A percentile compares a stretch with the other conserved stretches of the same genome.
phyloP scores from a whole-genome alignment of 1,140 invertebrate genomes.

The Listronotus bonariensis region DNA sequence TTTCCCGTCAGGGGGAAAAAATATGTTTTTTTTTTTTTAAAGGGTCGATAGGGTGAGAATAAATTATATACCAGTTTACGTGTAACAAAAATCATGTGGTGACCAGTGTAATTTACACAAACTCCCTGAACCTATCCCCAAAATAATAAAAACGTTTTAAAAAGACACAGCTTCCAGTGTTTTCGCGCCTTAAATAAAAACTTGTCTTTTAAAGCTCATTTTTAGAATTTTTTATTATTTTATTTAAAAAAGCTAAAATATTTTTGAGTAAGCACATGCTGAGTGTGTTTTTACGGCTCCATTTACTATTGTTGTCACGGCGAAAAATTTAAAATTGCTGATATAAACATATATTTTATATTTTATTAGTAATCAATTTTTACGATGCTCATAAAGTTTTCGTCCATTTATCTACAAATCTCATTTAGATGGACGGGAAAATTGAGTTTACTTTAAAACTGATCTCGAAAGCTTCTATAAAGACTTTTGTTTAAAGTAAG shows the following conservation, averaged over 20 bases:
- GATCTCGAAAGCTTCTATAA: constrained; percentile 1
- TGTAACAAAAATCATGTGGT: too few relatives aligned
- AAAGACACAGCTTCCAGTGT: too few relatives aligned
- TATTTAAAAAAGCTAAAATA: constrained; percentile 18
- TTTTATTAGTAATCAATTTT: constrained; percentile 32
- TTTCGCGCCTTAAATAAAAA: too few relatives aligned
- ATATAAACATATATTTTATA: constrained; percentile 35
- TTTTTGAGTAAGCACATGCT: constrained; percentile 24
- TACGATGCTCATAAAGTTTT: constrained; percentile 16
- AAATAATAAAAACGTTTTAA: too few relatives aligned
- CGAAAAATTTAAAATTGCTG: constrained; percentile 29
- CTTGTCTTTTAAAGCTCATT: not conserved
- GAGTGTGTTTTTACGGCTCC: constrained; percentile 20
- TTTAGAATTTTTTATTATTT: constrained; percentile 18
- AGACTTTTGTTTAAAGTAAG: not conserved
- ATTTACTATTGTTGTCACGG: constrained; percentile 10
- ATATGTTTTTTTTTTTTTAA: too few relatives aligned
- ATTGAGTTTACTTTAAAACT: constrained; percentile 9
- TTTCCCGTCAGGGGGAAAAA: too few relatives aligned
- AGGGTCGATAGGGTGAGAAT: too few relatives aligned
- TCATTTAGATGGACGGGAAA: constrained; percentile 26
- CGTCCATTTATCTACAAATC: constrained; percentile 36
- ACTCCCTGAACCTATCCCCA: too few relatives aligned
- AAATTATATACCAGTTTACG: too few relatives aligned
- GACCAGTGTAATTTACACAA: too few relatives aligned